These are phyloP conservation scores for Prostheceraeus crozeri DNA, from an alignment of 2,888 invertebrate genomes.

Conservation along the genomic window DNA sequence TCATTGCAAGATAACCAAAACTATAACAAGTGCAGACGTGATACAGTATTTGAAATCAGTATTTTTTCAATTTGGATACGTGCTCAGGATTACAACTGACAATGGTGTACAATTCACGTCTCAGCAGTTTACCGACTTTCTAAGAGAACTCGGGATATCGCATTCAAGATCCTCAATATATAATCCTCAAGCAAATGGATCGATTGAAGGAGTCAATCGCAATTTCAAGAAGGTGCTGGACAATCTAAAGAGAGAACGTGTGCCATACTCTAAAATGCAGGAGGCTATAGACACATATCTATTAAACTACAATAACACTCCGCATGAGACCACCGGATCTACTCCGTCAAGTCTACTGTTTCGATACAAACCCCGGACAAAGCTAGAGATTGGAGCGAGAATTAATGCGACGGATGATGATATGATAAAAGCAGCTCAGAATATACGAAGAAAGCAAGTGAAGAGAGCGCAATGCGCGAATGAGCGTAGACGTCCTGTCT, in stretches of 20 bases:
- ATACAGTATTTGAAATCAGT: constrained; percentile 1
- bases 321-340: constrained; percentile 24
- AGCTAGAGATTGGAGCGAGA: constrained; percentile 23
- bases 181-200: constrained; percentile 30
- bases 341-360: constrained; percentile 25
- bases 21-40: constrained; percentile 9
- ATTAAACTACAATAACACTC: constrained; percentile 14
- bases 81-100: constrained; percentile 18
- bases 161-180: constrained; percentile 29
- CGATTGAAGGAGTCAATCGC: constrained; percentile 16
- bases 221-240: constrained; percentile 15
- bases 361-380: constrained; percentile 27
- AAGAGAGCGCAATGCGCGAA: constrained; percentile 23
- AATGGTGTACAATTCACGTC: constrained; percentile 29
- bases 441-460: constrained; percentile 1
- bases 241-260: neutral
- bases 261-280: constrained; percentile 12
- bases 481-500: constrained; percentile 21
- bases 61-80: constrained; percentile 12
- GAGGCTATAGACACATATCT: constrained; percentile 27
- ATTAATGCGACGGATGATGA: constrained; percentile 1
- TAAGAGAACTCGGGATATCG: constrained; percentile 27
- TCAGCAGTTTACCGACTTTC: constrained; percentile 17
- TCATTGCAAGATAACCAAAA: constrained; percentile 21
- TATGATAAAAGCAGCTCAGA: neutral